Conservation (phyloP, 2,888 invertebrate species). For the Acheta domesticus region DNA sequence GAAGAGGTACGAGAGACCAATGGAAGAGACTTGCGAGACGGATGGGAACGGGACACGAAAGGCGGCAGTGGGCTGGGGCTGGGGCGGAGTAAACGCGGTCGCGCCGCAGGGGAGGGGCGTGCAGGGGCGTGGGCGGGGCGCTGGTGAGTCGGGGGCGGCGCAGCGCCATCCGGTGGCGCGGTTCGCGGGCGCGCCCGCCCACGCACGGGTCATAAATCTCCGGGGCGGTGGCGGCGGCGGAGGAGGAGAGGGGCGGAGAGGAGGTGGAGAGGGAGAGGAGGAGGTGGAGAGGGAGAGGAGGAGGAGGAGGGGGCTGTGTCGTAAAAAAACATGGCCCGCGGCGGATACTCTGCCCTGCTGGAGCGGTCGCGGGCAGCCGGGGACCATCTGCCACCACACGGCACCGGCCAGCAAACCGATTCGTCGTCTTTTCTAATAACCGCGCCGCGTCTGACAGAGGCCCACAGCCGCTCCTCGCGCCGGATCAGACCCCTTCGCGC, state of each 20-base stretch:
- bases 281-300: background rate
- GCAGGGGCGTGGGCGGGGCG: too few species aligned
- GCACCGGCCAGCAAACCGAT: constrained; percentile 40
- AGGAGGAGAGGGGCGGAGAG: background rate
- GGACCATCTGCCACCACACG: background rate
- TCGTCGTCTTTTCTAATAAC: constrained; percentile 53
- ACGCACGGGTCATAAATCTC: background rate
- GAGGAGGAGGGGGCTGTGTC: background rate
- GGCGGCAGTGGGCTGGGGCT: background rate
- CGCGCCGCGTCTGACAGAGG: background rate
- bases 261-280: too few species aligned
- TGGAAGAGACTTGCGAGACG: too few species aligned
- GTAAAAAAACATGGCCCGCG: constrained; percentile 27
- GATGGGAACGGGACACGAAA: background rate
- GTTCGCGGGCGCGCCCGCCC: background rate
- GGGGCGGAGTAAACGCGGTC: too few species aligned
- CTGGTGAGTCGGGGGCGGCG: background rate
- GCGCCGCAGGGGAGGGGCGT: too few species aligned
- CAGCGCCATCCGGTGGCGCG: background rate
- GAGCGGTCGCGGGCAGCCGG: constrained; percentile 12
- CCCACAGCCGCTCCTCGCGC: background rate
- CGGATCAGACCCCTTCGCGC: background rate
- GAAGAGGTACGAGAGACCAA: too few species aligned
- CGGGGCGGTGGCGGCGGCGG: background rate
- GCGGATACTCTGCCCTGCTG: constrained; percentile 36